A percentile compares a stretch with the other conserved stretches of the same genome.
Evolutionary conservation across 1,140 invertebrate genomes (phyloP).

Genomic region (Andricus grossulariae): DNA sequence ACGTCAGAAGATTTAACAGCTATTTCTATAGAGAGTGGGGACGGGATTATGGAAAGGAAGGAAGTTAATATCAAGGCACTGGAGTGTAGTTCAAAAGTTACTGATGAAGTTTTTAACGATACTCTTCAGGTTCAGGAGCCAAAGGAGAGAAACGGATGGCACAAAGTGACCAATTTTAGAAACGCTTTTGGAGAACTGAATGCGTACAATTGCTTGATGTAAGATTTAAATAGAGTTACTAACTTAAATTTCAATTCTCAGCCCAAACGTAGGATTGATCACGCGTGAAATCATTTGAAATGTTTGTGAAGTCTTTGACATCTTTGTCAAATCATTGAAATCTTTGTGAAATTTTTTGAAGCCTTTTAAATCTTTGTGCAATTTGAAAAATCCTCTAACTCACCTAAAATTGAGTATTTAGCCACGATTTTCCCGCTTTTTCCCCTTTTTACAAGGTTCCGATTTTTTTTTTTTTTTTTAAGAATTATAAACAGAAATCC

Average conservation of each 20-base stretch:
- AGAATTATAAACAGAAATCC: too few species aligned
- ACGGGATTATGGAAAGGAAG: slow-evolving; percentile 58
- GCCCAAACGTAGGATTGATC: too few species aligned
- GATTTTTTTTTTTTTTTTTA: too few species aligned
- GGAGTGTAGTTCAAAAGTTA: slow-evolving; percentile 63
- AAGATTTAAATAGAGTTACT: slow-evolving; percentile 45
- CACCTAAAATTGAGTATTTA: too few species aligned
- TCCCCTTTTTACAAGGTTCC: too few species aligned
- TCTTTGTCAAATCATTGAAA: too few species aligned
- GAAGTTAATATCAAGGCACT: slow-evolving; percentile 58
- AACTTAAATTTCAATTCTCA: neutral
- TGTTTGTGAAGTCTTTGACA: rapidly evolving
- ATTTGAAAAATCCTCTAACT: neutral
- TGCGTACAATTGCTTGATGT: slow-evolving; percentile 77
- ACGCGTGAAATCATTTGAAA: too few species aligned
- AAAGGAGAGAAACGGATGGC: slow-evolving; percentile 75
- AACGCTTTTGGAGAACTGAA: slow-evolving; percentile 74
- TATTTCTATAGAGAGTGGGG: slow-evolving; percentile 59
- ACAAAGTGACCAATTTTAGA: slow-evolving; percentile 76
- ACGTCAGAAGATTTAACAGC: slow-evolving; percentile 67
- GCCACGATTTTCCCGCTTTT: too few species aligned
- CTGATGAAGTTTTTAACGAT: slow-evolving; percentile 70
- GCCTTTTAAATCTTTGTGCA: too few species aligned
- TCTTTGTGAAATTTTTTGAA: too few species aligned
- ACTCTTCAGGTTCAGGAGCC: slow-evolving; percentile 69